These are phyloP conservation scores for Danio albolineatus DNA, from an alignment of 2,797 vertebrate species.

Conservation along the genomic window DNA sequence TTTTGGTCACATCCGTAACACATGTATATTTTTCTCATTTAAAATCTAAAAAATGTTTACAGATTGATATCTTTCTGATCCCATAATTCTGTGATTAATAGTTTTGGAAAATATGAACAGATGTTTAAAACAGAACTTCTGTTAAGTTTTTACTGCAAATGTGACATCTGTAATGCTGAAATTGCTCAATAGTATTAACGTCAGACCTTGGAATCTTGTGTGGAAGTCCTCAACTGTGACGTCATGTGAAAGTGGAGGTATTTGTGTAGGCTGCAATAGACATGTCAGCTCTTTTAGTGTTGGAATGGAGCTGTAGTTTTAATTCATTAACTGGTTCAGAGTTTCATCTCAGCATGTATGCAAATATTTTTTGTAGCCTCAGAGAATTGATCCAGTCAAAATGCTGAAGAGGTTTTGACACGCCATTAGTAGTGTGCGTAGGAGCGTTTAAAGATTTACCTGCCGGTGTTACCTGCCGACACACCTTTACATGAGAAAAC, in stretches of 20 bases:
- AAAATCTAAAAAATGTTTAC: too few relatives aligned
- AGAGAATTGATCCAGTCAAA: neutral
- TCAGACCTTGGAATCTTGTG: neutral
- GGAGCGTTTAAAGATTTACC: constrained; percentile 14
- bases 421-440: neutral
- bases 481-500: constrained; percentile 7
- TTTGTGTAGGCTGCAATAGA: neutral
- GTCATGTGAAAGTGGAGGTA: neutral
- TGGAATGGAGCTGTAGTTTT: neutral
- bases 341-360: neutral
- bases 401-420: neutral
- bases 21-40: too few relatives aligned
- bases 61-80: too few relatives aligned
- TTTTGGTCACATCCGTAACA: too few relatives aligned
- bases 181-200: neutral
- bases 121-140: too few relatives aligned
- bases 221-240: neutral
- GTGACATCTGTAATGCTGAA: too few relatives aligned
- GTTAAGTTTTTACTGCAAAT: too few relatives aligned
- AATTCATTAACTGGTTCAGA: neutral
- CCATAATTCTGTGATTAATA: too few relatives aligned
- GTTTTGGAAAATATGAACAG: too few relatives aligned
- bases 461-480: neutral
- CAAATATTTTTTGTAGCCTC: constrained; percentile 4
- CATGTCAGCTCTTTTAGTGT: neutral